Percentiles rank a stretch among this genome's conserved stretches.
phyloP scores from a whole-genome alignment of 1,140 invertebrate species.

The Periplaneta americana region DNA sequence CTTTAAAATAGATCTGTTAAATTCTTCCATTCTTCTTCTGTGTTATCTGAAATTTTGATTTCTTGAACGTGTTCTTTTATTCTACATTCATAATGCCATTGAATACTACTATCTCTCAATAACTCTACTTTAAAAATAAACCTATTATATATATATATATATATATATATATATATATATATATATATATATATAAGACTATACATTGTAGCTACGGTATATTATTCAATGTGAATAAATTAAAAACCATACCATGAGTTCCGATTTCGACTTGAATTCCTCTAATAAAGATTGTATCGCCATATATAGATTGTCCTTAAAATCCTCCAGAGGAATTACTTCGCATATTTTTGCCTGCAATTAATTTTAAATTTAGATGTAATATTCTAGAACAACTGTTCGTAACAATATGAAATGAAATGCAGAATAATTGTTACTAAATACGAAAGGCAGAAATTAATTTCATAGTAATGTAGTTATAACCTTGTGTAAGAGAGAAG shows the following conservation, averaged over 20 bases:
- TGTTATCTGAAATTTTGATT: no score
- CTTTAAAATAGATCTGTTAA: no score
- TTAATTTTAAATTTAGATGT: background rate
- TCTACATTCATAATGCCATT: no score
- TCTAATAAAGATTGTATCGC: background rate
- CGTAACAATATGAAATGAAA: background rate
- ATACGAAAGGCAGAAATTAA: background rate
- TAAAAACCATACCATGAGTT: background rate
- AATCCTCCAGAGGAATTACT: background rate
- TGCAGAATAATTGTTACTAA: background rate
- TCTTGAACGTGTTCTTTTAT: no score
- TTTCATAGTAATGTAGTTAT: background rate
- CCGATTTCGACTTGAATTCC: background rate
- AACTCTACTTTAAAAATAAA: no score
- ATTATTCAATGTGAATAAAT: no score
- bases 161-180: no score
- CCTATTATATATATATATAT: no score
- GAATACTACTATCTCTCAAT: no score
- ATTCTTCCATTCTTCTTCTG: no score
- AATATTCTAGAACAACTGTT: background rate
- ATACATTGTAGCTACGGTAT: no score
- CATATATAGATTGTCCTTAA: background rate
- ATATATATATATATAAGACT: no score
- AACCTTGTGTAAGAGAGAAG: background rate
- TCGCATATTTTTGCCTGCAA: background rate